These are phyloP conservation scores for Neoitamus cyanurus DNA, from an alignment of 2,888 invertebrate genomes.

Conservation along the genomic window DNA sequence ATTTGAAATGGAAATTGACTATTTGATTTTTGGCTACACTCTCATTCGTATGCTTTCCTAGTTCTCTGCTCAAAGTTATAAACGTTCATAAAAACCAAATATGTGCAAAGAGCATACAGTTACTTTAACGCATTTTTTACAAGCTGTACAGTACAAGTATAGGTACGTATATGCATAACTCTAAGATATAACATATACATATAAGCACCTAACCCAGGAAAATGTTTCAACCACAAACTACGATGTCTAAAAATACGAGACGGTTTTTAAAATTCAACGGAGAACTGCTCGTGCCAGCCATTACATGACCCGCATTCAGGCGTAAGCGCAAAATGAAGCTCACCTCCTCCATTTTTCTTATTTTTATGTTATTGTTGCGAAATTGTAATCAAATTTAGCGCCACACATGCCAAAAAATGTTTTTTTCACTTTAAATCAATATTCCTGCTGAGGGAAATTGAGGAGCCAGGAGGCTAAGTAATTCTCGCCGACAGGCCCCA, in stretches of 20 bases:
- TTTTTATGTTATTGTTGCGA: constrained; percentile 26
- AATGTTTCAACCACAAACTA: too few relatives aligned
- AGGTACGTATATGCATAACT: too few relatives aligned
- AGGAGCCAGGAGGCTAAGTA: not conserved
- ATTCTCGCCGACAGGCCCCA: not conserved
- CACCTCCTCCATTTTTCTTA: not conserved
- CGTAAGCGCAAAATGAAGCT: not conserved
- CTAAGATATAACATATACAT: too few relatives aligned
- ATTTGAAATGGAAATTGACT: too few relatives aligned
- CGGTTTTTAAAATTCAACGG: not conserved
- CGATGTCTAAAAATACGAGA: not conserved
- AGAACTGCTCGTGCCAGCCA: not conserved
- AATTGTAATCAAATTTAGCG: constrained; percentile 12
- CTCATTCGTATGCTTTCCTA: too few relatives aligned
- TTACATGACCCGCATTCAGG: not conserved
- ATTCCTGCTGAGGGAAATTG: not conserved
- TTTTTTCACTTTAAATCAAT: constrained; percentile 19
- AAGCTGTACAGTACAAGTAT: too few relatives aligned
- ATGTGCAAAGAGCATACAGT: too few relatives aligned
- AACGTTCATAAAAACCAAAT: too few relatives aligned
- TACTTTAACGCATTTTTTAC: too few relatives aligned
- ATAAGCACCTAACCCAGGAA: too few relatives aligned
- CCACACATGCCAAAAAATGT: not conserved
- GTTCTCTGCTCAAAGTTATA: too few relatives aligned
- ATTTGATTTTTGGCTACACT: too few relatives aligned